Percentiles rank a stretch among this genome's conserved stretches.
These are phyloP conservation scores for Callaeas wilsoni DNA, from an alignment of 2,113 vertebrate genomes.

Conservation along the genomic window DNA sequence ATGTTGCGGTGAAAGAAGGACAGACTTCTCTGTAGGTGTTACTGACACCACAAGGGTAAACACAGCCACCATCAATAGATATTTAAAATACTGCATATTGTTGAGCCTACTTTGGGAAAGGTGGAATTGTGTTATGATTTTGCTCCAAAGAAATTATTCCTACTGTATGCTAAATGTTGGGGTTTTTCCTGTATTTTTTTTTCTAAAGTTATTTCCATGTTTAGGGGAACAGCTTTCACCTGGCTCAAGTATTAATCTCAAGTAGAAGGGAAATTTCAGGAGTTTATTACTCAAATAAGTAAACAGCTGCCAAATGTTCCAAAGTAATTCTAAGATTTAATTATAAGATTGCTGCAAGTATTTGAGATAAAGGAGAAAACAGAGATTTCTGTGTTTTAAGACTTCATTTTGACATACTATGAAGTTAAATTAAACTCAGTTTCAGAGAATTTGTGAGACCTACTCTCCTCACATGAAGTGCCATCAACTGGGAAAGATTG, in stretches of 20 bases:
- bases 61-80: neutral
- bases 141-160: neutral
- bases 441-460: neutral
- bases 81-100: neutral
- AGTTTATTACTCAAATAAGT: neutral
- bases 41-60: neutral
- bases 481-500: neutral
- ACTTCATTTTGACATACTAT: neutral
- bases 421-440: neutral
- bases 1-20: neutral
- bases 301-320: neutral
- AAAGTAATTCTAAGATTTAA: neutral
- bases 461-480: neutral
- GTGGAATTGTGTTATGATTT: neutral
- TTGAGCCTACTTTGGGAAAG: neutral
- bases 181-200: accelerated
- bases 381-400: neutral
- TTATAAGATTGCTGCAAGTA: neutral
- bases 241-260: neutral
- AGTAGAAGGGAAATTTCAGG: neutral
- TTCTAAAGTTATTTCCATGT: neutral
- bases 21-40: neutral
- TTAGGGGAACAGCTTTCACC: neutral
- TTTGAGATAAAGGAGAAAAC: neutral
- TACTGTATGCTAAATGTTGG: neutral